A percentile compares a stretch with the other conserved stretches of the same genome.
Evolutionary conservation across 37 sponge, comb jelly and placozoan genomes (phyloP).

Genomic region (Beroe forskalii): DNA sequence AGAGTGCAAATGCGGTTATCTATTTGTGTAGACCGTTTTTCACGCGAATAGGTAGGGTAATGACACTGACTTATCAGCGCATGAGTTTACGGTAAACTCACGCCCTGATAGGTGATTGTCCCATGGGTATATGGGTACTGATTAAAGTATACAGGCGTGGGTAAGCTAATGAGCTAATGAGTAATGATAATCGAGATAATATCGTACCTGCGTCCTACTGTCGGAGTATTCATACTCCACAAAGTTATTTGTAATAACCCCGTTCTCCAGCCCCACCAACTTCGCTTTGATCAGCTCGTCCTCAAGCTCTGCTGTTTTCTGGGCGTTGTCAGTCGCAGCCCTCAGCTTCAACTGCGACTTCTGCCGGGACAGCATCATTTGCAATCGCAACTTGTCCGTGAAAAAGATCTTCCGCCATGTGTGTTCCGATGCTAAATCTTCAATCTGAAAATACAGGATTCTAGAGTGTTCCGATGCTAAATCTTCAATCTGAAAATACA

Average conservation of each 20-base stretch:
- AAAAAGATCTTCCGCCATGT: constrained; percentile 95
- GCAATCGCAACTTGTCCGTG: constrained; percentile 91
- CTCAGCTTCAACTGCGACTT: constrained; percentile 51
- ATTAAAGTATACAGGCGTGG: too few relatives aligned
- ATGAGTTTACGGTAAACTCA: too few relatives aligned
- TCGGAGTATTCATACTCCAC: background rate
- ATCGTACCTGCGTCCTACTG: background rate
- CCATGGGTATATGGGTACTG: too few relatives aligned
- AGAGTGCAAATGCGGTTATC: too few relatives aligned
- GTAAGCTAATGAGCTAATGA: too few relatives aligned
- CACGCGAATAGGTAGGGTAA: too few relatives aligned
- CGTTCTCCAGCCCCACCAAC: background rate
- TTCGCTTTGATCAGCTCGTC: background rate
- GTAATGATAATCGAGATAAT: too few relatives aligned
- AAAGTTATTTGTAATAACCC: background rate
- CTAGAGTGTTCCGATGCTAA: background rate
- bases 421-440: constrained; percentile 73
- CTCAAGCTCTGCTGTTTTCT: background rate
- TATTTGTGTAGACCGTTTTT: too few relatives aligned
- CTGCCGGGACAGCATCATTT: constrained; percentile 80
- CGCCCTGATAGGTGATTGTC: too few relatives aligned
- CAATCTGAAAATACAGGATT: constrained; percentile 57
- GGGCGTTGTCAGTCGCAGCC: background rate
- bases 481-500: too few relatives aligned
- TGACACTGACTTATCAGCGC: too few relatives aligned